Evolutionary conservation across 1,140 invertebrate genomes (phyloP).

Genomic region (Bombus pascuorum): DNA sequence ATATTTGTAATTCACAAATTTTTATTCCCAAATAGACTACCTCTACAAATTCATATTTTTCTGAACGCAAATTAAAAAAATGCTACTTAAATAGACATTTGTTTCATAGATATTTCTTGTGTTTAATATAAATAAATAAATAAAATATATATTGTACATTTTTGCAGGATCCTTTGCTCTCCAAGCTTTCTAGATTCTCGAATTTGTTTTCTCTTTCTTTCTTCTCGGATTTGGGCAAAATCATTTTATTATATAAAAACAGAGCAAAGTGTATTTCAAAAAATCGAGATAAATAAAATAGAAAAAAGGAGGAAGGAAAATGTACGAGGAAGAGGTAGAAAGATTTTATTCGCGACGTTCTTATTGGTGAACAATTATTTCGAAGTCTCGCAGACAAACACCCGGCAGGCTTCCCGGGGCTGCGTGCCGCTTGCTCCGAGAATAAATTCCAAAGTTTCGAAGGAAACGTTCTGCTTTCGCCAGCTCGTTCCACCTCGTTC

Average conservation of each 20-base stretch:
- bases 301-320: neutral
- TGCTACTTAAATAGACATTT: too few species aligned
- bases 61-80: neutral
- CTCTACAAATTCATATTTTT: neutral
- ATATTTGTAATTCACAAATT: neutral
- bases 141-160: too few species aligned
- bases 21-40: neutral
- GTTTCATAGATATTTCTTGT: too few species aligned
- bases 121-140: too few species aligned
- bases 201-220: too few species aligned
- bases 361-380: constrained; percentile 60
- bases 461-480: constrained; percentile 50
- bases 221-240: too few species aligned
- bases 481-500: constrained; percentile 6
- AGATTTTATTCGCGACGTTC: constrained; percentile 21
- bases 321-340: neutral
- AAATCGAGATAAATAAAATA: neutral
- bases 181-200: too few species aligned
- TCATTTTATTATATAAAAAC: too few species aligned
- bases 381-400: constrained; percentile 58
- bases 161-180: too few species aligned
- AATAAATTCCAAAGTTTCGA: constrained; percentile 75
- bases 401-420: constrained; percentile 50
- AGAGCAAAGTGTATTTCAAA: too few species aligned
- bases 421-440: constrained; percentile 42